A percentile compares a stretch with the other conserved stretches of the same genome.
Evolutionary conservation across 2,797 vertebrate species (phyloP).

Genomic region (Centropyge bicolor): DNA sequence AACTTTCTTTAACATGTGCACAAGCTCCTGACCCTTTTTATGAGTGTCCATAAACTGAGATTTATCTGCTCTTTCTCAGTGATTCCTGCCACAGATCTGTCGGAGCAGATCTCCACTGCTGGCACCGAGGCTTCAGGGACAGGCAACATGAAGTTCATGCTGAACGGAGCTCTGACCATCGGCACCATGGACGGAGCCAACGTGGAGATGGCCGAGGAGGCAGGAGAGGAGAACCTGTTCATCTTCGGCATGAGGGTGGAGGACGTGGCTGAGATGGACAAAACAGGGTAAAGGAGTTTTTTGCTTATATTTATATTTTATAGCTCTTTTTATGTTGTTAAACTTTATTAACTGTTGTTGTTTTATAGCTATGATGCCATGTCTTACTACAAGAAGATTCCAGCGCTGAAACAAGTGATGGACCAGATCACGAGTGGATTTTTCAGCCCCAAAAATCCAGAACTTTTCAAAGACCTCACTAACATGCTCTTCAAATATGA

Average conservation of each 20-base stretch:
- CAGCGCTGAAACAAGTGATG: constrained; percentile 91
- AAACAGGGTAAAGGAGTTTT: constrained; percentile 85
- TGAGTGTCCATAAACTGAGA: background rate
- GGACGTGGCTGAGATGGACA: constrained; percentile 91
- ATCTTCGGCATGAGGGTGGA: constrained; percentile 97
- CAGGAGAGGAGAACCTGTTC: constrained; percentile 95
- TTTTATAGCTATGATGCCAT: constrained; percentile 90
- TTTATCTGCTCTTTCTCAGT: constrained; percentile 81
- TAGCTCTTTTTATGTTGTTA: constrained; percentile 4
- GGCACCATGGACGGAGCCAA: constrained; percentile 99
- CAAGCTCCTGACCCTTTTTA: background rate
- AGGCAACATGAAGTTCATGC: constrained; percentile 99
- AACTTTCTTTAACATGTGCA: background rate
- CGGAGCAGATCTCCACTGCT: constrained; percentile 97
- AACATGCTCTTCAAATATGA: constrained; percentile 96
- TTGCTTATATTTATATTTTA: background rate
- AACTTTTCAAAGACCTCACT: constrained; percentile 91
- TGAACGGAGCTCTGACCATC: constrained; percentile 96
- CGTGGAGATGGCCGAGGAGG: constrained; percentile 98
- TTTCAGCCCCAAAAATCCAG: constrained; percentile 91
- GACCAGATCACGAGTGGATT: constrained; percentile 93
- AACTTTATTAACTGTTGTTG: background rate
- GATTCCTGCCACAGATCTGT: constrained; percentile 96
- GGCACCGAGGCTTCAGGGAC: constrained; percentile 96
- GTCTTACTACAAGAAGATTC: constrained; percentile 89